Conservation (phyloP, 1,140 invertebrate genomes). For the Paraescarpia echinospica region DNA sequence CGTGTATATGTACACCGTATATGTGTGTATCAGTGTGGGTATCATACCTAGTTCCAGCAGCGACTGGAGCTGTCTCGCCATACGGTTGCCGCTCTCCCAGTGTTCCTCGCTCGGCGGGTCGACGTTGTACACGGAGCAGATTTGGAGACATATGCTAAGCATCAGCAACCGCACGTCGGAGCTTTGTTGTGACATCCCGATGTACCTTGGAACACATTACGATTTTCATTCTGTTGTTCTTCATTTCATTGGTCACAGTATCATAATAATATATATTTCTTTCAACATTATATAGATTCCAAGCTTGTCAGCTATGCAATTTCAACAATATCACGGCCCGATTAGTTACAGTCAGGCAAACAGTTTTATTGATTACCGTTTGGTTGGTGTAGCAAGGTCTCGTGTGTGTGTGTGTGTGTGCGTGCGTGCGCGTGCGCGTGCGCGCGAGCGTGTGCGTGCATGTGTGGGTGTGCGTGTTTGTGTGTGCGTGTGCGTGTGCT, state of each 20-base stretch:
- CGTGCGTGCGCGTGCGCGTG: too few relatives aligned
- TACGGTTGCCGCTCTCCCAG: background rate
- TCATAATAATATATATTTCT: background rate
- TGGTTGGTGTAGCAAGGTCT: too few relatives aligned
- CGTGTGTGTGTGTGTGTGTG: too few relatives aligned
- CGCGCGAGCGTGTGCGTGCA: too few relatives aligned
- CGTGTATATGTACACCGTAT: too few relatives aligned
- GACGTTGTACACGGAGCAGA: background rate
- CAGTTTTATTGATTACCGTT: too few relatives aligned
- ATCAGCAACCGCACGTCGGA: conserved; percentile 4
- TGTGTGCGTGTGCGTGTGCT: too few relatives aligned
- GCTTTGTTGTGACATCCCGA: background rate
- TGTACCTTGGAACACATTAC: background rate
- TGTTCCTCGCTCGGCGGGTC: conserved; percentile 2
- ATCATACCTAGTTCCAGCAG: background rate
- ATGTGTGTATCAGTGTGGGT: too few relatives aligned
- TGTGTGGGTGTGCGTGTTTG: too few relatives aligned
- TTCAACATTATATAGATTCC: background rate
- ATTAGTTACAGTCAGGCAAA: too few relatives aligned
- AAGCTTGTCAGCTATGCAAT: background rate
- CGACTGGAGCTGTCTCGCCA: background rate
- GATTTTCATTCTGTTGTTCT: background rate
- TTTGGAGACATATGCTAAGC: conserved; percentile 2
- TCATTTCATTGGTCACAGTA: background rate
- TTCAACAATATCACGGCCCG: too few relatives aligned